Evolutionary conservation across 2,113 vertebrate species (phyloP), one percentile per base, ranked within the genome.

Genomic region (Nipponia nippon): DNA sequence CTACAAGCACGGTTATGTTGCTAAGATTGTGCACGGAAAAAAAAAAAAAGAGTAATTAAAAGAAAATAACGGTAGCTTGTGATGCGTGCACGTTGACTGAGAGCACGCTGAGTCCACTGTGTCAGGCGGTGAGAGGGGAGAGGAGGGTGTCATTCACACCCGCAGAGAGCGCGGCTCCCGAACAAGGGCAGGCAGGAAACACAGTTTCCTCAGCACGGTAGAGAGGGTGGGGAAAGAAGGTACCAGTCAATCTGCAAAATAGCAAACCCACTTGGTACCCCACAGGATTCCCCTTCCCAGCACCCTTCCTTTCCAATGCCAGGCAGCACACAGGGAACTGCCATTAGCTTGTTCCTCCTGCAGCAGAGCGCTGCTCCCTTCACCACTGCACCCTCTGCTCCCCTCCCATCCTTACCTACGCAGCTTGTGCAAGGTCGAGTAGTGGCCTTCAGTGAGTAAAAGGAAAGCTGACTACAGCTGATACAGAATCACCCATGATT

Each of bases 391-490:
- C 27, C 36, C n/a, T 40, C 29, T 1, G 2, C 42, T 75, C 27
- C 40, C 5, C 16, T 55, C 80, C 42, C 4, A 2, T 11, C 71
- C 78, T 17, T 5, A 63, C 44, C 16, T 9, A 34, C 4, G 4
- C n/a, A 47, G 4, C 25, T 34, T 4, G 4, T 6, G 16, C 59
- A 40, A 73, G 29, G 14, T 21, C 0, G 0, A 53, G 25, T 1
- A 13, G 50, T 8, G 46, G 30, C 47, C 38, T 42, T 34, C 81
- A 44, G n/a, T 3, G 27, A 73, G 38, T 7, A 22, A 79, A 83
- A 71, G 42, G 19, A 16, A 83, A 72, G 34, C 10, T 49, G 42
- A n/a, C 46, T 58, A 71, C 42, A 75, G 69, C 32, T 75, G 46
- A 20, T 70, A 32, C 73, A 86, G 62, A 59, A 56, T 6, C 3